Evolutionary conservation across 2,113 vertebrate species (phyloP).

Genomic region (Scophthalmus maximus): DNA sequence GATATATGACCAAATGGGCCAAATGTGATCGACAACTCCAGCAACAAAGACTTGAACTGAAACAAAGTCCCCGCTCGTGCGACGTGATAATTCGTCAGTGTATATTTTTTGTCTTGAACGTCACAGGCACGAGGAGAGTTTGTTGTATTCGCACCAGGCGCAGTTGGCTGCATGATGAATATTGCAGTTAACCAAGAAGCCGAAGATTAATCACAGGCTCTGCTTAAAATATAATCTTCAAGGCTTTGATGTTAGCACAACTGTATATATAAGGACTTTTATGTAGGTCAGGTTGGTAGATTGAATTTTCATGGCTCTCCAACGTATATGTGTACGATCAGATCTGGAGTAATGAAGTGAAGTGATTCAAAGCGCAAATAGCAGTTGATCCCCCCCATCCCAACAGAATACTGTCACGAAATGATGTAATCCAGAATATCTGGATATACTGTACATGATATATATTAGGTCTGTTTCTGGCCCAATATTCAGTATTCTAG

Average conservation of each 20-base stretch:
- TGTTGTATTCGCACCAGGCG: constrained; percentile 65
- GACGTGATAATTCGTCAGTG: background rate
- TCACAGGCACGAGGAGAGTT: constrained; percentile 39
- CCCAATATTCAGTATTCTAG: background rate
- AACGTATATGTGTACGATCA: constrained; percentile 28
- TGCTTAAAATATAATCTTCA: constrained; percentile 75
- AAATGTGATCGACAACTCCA: background rate
- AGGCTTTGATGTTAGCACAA: constrained; percentile 73
- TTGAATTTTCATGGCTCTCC: constrained; percentile 44
- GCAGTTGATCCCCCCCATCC: background rate
- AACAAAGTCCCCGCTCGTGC: constrained; percentile 3
- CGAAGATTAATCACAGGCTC: constrained; percentile 76
- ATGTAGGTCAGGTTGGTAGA: constrained; percentile 79
- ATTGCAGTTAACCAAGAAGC: constrained; percentile 69
- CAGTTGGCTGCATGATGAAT: constrained; percentile 77
- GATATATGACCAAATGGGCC: background rate
- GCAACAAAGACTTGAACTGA: background rate
- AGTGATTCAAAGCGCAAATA: constrained; percentile 15
- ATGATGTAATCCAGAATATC: background rate
- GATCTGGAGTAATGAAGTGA: constrained; percentile 10
- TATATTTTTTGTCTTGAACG: constrained; percentile 18
- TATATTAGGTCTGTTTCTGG: background rate
- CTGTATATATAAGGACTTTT: constrained; percentile 68
- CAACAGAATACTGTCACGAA: no score
- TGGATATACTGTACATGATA: no score